phyloP scores from a whole-genome alignment of 2,888 invertebrate genomes.

The Xestia xanthographa region DNA sequence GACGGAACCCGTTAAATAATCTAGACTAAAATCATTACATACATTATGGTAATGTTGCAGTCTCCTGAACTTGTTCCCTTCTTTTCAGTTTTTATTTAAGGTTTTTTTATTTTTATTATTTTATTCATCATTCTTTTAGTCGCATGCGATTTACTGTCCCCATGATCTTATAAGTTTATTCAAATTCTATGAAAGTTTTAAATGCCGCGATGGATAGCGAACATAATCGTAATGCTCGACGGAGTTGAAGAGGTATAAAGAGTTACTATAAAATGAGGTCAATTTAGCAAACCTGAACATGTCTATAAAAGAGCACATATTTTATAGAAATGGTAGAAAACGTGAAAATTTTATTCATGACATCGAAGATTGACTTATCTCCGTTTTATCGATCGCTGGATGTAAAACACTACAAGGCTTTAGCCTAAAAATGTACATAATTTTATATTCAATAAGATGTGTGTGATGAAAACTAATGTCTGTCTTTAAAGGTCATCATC shows the following conservation, averaged over 20 bases:
- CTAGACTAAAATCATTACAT: too few species aligned
- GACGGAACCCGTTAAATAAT: too few species aligned
- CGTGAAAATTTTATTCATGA: slow-evolving; percentile 17
- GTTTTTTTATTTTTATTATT: too few species aligned
- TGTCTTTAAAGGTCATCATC: too few species aligned
- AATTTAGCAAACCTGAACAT: slow-evolving; percentile 11
- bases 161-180: neutral
- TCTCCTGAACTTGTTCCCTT: too few species aligned
- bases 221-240: neutral
- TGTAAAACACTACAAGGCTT: neutral
- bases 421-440: neutral
- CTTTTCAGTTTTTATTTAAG: too few species aligned
- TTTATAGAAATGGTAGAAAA: slow-evolving; percentile 25
- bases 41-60: too few species aligned
- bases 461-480: neutral
- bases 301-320: slow-evolving; percentile 17
- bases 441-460: slow-evolving; percentile 11
- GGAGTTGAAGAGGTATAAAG: neutral
- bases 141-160: neutral
- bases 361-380: neutral
- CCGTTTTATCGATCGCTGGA: neutral
- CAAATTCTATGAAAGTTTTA: neutral
- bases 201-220: neutral
- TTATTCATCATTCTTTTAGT: neutral
- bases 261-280: slow-evolving; percentile 6